Percentiles rank a stretch among this genome's conserved stretches.
These are phyloP conservation scores for Dicrurus megarhynchus DNA, from an alignment of 2,113 vertebrate genomes.

Conservation along the genomic window DNA sequence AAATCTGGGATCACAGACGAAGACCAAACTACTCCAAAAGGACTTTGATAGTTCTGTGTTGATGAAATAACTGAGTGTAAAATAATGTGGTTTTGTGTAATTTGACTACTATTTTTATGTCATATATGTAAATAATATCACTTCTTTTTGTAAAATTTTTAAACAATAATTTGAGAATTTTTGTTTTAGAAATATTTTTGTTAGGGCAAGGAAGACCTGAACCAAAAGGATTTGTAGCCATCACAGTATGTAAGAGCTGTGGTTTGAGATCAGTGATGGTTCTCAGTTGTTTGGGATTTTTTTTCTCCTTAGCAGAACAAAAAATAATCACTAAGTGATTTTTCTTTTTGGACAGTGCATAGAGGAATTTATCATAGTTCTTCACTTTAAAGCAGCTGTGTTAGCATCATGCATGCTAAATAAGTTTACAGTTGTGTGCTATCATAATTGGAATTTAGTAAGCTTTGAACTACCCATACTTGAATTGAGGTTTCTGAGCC, in stretches of 20 bases:
- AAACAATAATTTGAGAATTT: neutral
- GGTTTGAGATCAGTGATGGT: neutral
- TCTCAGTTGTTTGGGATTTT: neutral
- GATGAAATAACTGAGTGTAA: neutral
- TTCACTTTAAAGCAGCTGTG: neutral
- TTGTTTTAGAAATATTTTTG: neutral
- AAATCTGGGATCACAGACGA: neutral
- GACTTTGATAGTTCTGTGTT: neutral
- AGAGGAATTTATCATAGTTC: neutral
- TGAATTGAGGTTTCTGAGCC: neutral
- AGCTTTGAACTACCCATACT: neutral
- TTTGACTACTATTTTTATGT: neutral
- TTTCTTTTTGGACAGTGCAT: neutral
- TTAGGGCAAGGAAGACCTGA: neutral
- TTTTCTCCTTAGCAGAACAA: neutral
- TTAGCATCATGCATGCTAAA: conserved; percentile 4
- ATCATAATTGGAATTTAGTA: conserved; percentile 8
- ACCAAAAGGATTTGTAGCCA: neutral
- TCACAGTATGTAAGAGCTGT: neutral
- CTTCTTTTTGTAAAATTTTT: neutral
- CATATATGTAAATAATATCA: neutral
- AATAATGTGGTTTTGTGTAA: neutral
- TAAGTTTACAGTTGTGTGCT: neutral
- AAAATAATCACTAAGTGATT: neutral
- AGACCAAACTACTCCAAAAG: neutral